phyloP scores from a whole-genome alignment of 2,797 vertebrate genomes.

The Artibeus lituratus region DNA sequence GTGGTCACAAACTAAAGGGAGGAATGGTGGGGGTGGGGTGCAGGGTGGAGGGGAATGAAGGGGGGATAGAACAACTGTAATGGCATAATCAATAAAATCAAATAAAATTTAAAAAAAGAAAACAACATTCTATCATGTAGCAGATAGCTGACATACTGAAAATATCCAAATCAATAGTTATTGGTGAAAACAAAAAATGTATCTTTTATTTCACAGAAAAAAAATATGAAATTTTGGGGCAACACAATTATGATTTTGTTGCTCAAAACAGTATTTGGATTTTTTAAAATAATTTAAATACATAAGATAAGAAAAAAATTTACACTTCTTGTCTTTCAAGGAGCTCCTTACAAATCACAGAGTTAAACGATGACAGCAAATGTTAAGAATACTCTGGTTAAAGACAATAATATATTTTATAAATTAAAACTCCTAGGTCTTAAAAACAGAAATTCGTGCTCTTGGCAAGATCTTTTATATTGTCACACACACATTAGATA shows the following conservation, averaged over 20 bases:
- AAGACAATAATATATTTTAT: conserved; percentile 43
- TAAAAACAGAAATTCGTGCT: conserved; percentile 32
- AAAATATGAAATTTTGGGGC: not conserved
- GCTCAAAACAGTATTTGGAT: not conserved
- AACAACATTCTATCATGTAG: too few relatives aligned
- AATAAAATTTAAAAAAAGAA: too few relatives aligned
- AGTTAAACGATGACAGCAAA: conserved; percentile 31
- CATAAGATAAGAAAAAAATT: not conserved
- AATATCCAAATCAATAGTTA: too few relatives aligned
- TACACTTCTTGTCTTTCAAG: conserved; percentile 32
- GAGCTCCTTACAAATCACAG: not conserved
- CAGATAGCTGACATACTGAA: too few relatives aligned
- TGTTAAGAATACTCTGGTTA: conserved; percentile 26
- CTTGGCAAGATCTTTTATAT: conserved; percentile 45
- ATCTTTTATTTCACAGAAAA: not conserved
- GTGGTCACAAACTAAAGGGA: too few relatives aligned
- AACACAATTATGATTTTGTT: not conserved
- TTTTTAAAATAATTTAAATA: conserved; percentile 29
- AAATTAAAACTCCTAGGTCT: conserved; percentile 42
- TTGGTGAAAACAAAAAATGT: too few relatives aligned
- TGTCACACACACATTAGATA: conserved; percentile 1
- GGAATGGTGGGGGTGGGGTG: too few relatives aligned
- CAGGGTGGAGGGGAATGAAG: too few relatives aligned
- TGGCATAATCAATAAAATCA: too few relatives aligned
- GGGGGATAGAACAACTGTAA: too few relatives aligned